Conservation (phyloP, 1,140 invertebrate genomes). For the Dreissena rostriformis region DNA sequence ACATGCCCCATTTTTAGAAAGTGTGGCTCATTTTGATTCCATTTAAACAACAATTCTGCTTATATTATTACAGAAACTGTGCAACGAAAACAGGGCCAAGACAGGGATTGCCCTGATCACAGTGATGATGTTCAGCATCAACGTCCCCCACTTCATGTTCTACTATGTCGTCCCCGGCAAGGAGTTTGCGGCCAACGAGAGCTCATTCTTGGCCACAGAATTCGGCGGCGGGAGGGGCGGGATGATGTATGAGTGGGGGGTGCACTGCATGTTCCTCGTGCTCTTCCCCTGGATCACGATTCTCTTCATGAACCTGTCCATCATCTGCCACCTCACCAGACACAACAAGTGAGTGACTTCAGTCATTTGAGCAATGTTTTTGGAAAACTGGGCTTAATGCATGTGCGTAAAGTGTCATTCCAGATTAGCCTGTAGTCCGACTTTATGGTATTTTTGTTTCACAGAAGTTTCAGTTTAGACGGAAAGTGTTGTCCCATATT, state of each 20-base stretch:
- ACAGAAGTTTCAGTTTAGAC: too few relatives aligned
- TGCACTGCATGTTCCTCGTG: slow-evolving; percentile 68
- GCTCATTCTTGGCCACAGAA: slow-evolving; percentile 49
- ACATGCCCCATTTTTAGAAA: too few relatives aligned
- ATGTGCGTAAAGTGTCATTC: too few relatives aligned
- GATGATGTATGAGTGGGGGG: slow-evolving; percentile 66
- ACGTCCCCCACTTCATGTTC: slow-evolving; percentile 63
- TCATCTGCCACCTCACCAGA: slow-evolving; percentile 42
- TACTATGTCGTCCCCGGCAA: slow-evolving; percentile 33
- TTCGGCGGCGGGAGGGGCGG: slow-evolving; percentile 55
- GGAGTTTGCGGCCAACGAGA: slow-evolving; percentile 11
- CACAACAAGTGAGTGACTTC: slow-evolving; percentile 13
- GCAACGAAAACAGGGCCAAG: slow-evolving; percentile 55
- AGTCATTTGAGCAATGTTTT: background rate
- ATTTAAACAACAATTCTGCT: too few relatives aligned
- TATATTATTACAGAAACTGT: slow-evolving; percentile 50
- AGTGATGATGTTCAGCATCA: slow-evolving; percentile 50
- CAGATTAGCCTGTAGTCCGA: too few relatives aligned
- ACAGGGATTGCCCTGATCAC: slow-evolving; percentile 55
- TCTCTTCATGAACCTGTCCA: slow-evolving; percentile 63
- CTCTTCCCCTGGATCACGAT: slow-evolving; percentile 67
- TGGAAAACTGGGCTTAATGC: too few relatives aligned
- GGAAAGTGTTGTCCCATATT: too few relatives aligned
- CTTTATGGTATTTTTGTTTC: too few relatives aligned
- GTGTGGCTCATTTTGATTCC: too few relatives aligned